Percentiles rank a stretch among this genome's conserved stretches.
Evolutionary conservation across 2,797 vertebrate species (phyloP).

Genomic region (Schizothorax lantsangensis): DNA sequence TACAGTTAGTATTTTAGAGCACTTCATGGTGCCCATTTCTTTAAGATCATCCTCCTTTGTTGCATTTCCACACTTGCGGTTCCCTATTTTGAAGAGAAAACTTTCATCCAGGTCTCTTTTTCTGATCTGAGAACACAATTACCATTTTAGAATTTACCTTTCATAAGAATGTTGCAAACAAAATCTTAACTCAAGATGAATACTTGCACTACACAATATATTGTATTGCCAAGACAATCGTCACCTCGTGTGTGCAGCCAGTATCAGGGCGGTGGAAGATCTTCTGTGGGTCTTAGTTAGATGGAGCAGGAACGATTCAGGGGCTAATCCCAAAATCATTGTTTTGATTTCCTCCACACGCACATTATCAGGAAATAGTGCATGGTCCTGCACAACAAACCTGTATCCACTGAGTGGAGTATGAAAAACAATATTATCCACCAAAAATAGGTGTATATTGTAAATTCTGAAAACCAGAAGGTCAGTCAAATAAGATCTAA

Average conservation of each 20-base stretch:
- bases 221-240: no score
- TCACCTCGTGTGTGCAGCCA: slow-evolving; percentile 72
- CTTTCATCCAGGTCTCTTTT: slow-evolving; percentile 55
- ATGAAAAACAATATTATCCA: neutral
- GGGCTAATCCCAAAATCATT: slow-evolving; percentile 69
- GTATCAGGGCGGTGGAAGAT: slow-evolving; percentile 68
- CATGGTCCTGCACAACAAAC: slow-evolving; percentile 78
- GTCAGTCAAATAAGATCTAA: neutral
- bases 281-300: slow-evolving; percentile 70
- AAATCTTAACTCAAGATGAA: neutral
- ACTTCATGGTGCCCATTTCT: neutral
- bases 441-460: neutral
- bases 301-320: slow-evolving; percentile 74
- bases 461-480: neutral
- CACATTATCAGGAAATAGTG: slow-evolving; percentile 72
- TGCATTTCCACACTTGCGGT: neutral
- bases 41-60: neutral
- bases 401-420: slow-evolving; percentile 68
- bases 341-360: slow-evolving; percentile 69
- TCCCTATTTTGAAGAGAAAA: slow-evolving; percentile 43
- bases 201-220: neutral
- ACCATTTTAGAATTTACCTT: neutral
- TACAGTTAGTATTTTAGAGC: neutral
- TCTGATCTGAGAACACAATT: slow-evolving; percentile 47
- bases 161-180: neutral